Evolutionary conservation across 2,888 invertebrate species (phyloP).

Genomic region (Dione juno): DNA sequence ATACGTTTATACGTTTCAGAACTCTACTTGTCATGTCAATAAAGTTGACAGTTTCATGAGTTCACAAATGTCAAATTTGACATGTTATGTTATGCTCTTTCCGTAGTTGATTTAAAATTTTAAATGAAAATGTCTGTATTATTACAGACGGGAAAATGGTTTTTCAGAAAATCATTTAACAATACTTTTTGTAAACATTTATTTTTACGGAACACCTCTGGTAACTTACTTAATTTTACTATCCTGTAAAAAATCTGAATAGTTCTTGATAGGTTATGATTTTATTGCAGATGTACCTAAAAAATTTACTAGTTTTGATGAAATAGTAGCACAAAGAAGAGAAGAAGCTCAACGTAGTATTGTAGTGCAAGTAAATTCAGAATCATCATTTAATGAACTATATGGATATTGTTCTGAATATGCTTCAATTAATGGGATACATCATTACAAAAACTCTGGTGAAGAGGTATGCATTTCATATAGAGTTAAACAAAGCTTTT

Average conservation of each 20-base stretch:
- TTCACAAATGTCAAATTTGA: constrained; percentile 17
- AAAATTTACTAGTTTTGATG: constrained; percentile 80
- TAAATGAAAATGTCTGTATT: constrained; percentile 69
- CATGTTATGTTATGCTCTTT: constrained; percentile 36
- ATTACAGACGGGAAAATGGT: constrained; percentile 69
- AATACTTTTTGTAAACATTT: constrained; percentile 59
- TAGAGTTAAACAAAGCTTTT: background rate
- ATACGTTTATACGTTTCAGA: no score
- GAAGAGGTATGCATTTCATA: constrained; percentile 68
- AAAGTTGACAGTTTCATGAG: background rate
- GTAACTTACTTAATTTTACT: constrained; percentile 50
- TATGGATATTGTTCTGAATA: constrained; percentile 87
- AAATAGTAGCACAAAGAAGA: constrained; percentile 83
- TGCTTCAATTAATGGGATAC: constrained; percentile 85
- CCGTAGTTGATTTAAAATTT: constrained; percentile 28
- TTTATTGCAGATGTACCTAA: constrained; percentile 60
- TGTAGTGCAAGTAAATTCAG: constrained; percentile 89
- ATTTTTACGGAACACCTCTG: constrained; percentile 63
- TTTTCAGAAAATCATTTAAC: constrained; percentile 57
- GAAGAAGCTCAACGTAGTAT: constrained; percentile 87
- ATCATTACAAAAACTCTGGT: constrained; percentile 84
- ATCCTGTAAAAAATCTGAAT: constrained; percentile 25
- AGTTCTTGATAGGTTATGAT: constrained; percentile 67
- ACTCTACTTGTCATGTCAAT: background rate
- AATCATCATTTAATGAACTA: constrained; percentile 86